Evolutionary conservation across 2,888 invertebrate species (phyloP).

Genomic region (Acanthosoma haemorrhoidale): DNA sequence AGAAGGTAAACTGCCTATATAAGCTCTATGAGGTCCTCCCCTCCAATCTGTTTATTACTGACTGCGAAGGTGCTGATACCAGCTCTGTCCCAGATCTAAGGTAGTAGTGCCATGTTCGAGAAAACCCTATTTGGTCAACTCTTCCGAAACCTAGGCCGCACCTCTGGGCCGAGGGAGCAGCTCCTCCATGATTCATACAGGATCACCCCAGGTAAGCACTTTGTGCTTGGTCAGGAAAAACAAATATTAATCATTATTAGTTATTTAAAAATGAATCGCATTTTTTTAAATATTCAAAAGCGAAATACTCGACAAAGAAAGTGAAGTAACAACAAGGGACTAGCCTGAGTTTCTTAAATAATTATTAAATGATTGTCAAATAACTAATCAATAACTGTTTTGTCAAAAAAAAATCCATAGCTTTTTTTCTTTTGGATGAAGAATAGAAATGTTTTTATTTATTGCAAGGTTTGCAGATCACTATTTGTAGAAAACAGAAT

Average conservation of each 20-base stretch:
- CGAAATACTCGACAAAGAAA: not conserved
- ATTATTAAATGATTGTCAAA: no score
- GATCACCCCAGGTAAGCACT: not conserved
- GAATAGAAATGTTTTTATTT: no score
- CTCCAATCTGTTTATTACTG: not conserved
- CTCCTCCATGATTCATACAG: not conserved
- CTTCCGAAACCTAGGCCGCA: not conserved
- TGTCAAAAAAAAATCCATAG: no score
- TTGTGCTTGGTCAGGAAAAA: no score
- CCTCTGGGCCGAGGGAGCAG: not conserved
- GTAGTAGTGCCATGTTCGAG: slow-evolving; percentile 14
- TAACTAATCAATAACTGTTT: no score
- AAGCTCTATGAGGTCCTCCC: not conserved
- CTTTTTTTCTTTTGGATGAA: no score
- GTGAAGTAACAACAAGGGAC: no score
- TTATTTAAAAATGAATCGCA: not conserved
- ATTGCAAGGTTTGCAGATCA: no score
- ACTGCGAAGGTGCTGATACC: not conserved
- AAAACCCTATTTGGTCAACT: slow-evolving; percentile 7
- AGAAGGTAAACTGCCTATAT: slow-evolving; percentile 10
- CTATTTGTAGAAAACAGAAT: no score
- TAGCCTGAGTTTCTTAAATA: no score
- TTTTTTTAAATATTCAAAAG: not conserved
- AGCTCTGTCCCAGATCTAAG: slow-evolving; percentile 5
- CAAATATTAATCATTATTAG: not conserved